A percentile compares a stretch with the other conserved stretches of the same genome.
Evolutionary conservation across 2,113 vertebrate species (phyloP).

Genomic region (Lonchura striata): DNA sequence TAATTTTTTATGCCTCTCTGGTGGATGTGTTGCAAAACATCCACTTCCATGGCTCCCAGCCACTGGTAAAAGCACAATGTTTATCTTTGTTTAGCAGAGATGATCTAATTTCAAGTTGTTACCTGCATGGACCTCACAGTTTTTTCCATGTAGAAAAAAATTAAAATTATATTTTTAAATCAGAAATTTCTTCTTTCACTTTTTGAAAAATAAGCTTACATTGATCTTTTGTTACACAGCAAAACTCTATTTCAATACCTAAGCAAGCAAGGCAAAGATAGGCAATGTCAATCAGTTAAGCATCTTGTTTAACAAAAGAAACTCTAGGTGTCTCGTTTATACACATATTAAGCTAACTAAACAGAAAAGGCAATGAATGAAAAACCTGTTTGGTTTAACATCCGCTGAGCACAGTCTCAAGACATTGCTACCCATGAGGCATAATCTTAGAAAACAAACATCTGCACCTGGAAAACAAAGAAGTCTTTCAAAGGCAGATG

Average conservation of each 20-base stretch:
- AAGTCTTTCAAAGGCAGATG: constrained; percentile 66
- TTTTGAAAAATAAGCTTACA: not conserved
- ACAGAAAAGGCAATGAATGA: constrained; percentile 24
- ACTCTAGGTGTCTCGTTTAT: not conserved
- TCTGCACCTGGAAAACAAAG: constrained; percentile 68
- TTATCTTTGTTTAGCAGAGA: not conserved
- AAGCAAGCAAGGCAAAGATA: not conserved
- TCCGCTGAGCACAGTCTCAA: not conserved
- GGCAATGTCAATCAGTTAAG: not conserved
- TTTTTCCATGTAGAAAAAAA: not conserved
- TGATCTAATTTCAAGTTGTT: not conserved
- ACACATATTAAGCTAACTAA: not conserved
- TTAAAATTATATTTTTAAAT: not conserved
- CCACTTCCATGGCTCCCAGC: not conserved
- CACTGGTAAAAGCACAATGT: not conserved
- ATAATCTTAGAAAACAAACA: constrained; percentile 41
- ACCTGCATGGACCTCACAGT: not conserved
- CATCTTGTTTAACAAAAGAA: not conserved
- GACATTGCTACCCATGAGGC: not conserved
- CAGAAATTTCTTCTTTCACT: not conserved
- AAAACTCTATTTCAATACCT: not conserved
- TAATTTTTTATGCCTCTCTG: not conserved
- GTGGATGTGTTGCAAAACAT: not conserved
- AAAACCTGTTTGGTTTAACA: constrained; percentile 50
- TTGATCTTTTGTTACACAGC: not conserved